Base-by-base conservation (phyloP, 92 coral and sea anemone species). In the Scolanthus callimorphus region DNA sequence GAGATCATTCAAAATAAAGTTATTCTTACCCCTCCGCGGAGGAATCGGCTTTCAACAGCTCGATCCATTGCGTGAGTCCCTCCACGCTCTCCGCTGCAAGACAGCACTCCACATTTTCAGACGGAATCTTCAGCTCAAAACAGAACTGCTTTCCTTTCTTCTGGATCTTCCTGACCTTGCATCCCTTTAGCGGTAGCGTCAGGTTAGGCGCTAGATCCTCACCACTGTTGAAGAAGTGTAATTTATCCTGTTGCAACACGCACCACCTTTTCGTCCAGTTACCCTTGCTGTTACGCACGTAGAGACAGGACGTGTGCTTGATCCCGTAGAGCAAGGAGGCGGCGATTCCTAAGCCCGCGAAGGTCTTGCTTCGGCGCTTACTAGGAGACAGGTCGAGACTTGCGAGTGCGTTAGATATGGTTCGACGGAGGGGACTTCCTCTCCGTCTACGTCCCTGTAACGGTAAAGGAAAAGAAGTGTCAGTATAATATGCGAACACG, bases 231-330 rank as follows among this genome's bases (percentile, higher is more conserved):
- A 77, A 87, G 66, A 87, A 66, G 63, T 87, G 95, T 17, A 87
- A 26, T 39, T 60, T 82, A 41, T 82, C 77, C 28, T 82, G 44
- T 29, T 92, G 89, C 2, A 92, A 30, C 12, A 92, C 96, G 21
- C 96, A 80, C 98, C 98, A 92, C 11, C 85, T 77, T 52, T 76
- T 84, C 17, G 75, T 72, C 98, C 98, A 92, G 19, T 76, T 57
- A 1, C 96, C 98, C 39, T 74, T 84, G 57, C 64, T 55, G 26
- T 79, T 73, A 27, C 91, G 78, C 60, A 80, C 51, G 30, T 75
- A 88, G 26, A 92, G 62, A 23, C 79, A 83, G 13, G 98, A 92
- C 1, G 96, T 70, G 59, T 88, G 77, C 20, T 73, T 82, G 61
- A 87, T 74, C 29, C 80, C 80, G 8, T 67, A 61, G 8, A 87